Base-by-base conservation (phyloP, 1,140 invertebrate species). In the Hormaphis cornu region DNA sequence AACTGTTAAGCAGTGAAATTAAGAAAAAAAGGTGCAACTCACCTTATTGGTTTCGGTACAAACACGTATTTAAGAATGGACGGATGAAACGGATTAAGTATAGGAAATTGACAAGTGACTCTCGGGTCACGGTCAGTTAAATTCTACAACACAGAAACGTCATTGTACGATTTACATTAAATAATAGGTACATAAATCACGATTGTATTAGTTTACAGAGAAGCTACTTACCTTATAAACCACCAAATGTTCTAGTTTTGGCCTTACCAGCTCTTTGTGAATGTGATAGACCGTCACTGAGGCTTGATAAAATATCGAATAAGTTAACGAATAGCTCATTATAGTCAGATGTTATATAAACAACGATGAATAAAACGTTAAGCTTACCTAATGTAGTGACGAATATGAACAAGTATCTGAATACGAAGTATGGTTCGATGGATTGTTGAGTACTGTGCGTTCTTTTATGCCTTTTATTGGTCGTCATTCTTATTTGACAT, bases 81-180 rank as follows among this genome's bases (percentile, higher is more conserved):
- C 16, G 58, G 12, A 40, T 74, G 50, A 53, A 74, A 74, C 24
- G 73, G 73, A 35, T 74, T 73, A 26, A 73, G 56, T 20, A 74
- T 70, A 33, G 73, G 73, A 35, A 72, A 73, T n/a, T 71, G 53
- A 69, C 73, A 74, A n/a, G 48, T 70, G 2, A 73, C 72, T 30
- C 69, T 50, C 20, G 72, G 69, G 40, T 74, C 73, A 61, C 69
- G 69, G n/a, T 50, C 28, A 22, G 61, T 66, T 50, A 66, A 50
- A 30, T 72, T 44, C 52, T 53, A 40, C 12, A 53, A 46, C n/a
- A 42, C 24, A 69, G 69, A 30, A 58, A 58, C 18, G 63, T 52
- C 22, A 54, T 48, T 26, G 22, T n/a, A 58, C 4, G 48, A 46
- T 22, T 12, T 22, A 63, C 4, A 7, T 30, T 40, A 46, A 8